These are phyloP conservation scores for Caradrina kadenii DNA, from an alignment of 2,888 invertebrate species.

Conservation along the genomic window DNA sequence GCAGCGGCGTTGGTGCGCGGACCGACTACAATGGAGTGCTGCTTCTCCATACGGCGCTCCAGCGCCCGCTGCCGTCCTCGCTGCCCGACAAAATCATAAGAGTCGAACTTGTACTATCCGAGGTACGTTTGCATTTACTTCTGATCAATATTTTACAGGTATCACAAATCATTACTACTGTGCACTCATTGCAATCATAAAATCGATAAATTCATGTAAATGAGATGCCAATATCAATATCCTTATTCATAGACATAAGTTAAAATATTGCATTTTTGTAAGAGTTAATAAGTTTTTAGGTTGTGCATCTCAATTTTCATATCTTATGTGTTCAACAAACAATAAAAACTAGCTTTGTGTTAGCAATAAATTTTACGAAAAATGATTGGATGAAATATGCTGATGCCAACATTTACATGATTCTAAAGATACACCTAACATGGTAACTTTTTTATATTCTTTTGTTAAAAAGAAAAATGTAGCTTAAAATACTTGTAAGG, in stretches of 20 bases:
- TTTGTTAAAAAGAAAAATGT: too few species aligned
- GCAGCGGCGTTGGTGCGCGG: slow-evolving; percentile 95
- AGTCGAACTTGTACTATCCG: slow-evolving; percentile 96
- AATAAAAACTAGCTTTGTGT: neutral
- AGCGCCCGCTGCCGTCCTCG: slow-evolving; percentile 94
- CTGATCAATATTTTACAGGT: slow-evolving; percentile 3
- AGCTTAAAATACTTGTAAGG: too few species aligned
- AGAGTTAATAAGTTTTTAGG: neutral
- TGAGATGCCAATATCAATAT: slow-evolving; percentile 40
- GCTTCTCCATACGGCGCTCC: slow-evolving; percentile 96
- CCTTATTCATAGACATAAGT: slow-evolving; percentile 7
- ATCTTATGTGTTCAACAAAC: neutral
- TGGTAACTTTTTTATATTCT: too few species aligned
- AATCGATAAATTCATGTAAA: slow-evolving; percentile 40
- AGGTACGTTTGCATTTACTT: slow-evolving; percentile 88
- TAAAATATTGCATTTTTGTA: slow-evolving; percentile 10
- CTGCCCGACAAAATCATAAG: slow-evolving; percentile 94
- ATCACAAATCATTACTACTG: neutral
- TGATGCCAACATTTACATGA: neutral
- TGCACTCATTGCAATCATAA: slow-evolving; percentile 13
- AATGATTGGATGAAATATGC: neutral
- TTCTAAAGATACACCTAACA: neutral
- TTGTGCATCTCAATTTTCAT: neutral
- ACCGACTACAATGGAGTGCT: slow-evolving; percentile 98
- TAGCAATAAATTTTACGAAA: neutral